Evolutionary conservation across 2,888 invertebrate genomes (phyloP).

Genomic region (Hirtodrosophila alboralis): DNA sequence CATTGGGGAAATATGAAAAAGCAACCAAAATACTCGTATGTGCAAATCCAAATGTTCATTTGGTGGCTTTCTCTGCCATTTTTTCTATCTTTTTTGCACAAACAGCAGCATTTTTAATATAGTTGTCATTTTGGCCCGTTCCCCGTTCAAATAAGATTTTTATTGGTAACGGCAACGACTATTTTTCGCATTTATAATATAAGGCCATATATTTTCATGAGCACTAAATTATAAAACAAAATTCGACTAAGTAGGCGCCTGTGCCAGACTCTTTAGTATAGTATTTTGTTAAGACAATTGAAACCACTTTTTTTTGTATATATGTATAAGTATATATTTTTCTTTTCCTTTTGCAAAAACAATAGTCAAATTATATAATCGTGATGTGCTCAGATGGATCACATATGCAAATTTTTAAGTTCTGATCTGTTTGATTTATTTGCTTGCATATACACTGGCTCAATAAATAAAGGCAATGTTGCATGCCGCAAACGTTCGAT

Average conservation of each 20-base stretch:
- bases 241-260: conserved; percentile 53
- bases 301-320: too few species aligned
- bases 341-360: background rate
- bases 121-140: conserved; percentile 57
- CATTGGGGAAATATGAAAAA: conserved; percentile 44
- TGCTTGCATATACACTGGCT: background rate
- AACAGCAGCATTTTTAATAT: conserved; percentile 77
- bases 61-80: conserved; percentile 19
- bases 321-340: background rate
- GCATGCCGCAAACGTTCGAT: background rate
- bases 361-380: conserved; percentile 19
- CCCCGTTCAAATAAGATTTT: conserved; percentile 37
- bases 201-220: conserved; percentile 73
- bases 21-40: conserved; percentile 52
- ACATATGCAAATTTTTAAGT: conserved; percentile 30
- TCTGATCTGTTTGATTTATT: conserved; percentile 22
- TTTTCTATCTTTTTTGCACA: conserved; percentile 70
- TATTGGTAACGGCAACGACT: conserved; percentile 64
- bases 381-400: conserved; percentile 25
- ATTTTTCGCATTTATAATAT: conserved; percentile 77
- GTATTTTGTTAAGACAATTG: conserved; percentile 37
- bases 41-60: conserved; percentile 62
- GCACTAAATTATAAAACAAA: conserved; percentile 68
- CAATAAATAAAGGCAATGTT: too few species aligned
- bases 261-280: conserved; percentile 6